A percentile compares a stretch with the other conserved stretches of the same genome.
These are phyloP conservation scores for Anthopleura xanthogrammica DNA, from an alignment of 92 coral and sea anemone genomes.

Conservation along the genomic window DNA sequence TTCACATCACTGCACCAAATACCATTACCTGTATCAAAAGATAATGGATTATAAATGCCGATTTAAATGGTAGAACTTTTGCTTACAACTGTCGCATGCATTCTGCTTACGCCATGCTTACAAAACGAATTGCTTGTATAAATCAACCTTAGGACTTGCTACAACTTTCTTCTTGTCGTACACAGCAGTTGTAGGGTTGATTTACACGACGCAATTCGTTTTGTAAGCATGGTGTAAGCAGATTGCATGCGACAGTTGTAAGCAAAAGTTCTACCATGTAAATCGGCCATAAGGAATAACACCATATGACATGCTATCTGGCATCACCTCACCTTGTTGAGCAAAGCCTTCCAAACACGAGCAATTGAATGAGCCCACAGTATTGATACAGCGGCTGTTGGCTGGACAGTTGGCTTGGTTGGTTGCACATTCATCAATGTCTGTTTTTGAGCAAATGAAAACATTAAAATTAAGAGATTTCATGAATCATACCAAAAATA, in stretches of 20 bases:
- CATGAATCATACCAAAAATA: no score
- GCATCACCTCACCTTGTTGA: neutral
- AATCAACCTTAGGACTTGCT: no score
- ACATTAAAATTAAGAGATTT: neutral
- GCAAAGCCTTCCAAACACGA: conserved; percentile 8
- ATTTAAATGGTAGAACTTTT: no score
- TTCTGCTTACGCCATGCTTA: no score
- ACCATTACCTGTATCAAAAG: neutral
- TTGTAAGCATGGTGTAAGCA: no score
- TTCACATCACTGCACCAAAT: conserved; percentile 6
- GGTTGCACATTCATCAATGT: conserved; percentile 20
- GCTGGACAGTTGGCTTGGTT: conserved; percentile 9
- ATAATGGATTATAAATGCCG: neutral
- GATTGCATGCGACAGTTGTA: no score
- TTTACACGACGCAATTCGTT: no score
- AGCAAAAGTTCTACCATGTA: no score
- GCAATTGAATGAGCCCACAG: conserved; percentile 32
- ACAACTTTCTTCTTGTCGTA: no score
- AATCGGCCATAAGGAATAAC: neutral
- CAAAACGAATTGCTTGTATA: no score
- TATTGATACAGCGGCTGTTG: conserved; percentile 26
- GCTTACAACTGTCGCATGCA: no score
- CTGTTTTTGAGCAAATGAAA: neutral
- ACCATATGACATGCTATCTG: conserved; percentile 14
- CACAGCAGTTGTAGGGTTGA: no score